These are phyloP conservation scores for Spinus pinus DNA, from an alignment of 2,797 vertebrate genomes.

Conservation along the genomic window DNA sequence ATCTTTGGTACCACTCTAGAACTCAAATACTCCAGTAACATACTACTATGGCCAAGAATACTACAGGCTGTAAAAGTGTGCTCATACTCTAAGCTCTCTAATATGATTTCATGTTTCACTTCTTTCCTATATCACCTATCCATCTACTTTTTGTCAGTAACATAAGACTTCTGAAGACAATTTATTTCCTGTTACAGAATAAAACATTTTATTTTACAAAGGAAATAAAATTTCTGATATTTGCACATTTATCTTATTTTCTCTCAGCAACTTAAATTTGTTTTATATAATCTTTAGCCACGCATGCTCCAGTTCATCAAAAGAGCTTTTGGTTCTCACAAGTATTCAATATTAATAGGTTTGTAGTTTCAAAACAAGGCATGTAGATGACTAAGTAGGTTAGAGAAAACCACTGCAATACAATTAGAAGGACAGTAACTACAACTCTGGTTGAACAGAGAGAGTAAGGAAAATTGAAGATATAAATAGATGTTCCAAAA, in stretches of 20 bases:
- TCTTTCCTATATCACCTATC: background rate
- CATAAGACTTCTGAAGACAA: background rate
- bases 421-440: background rate
- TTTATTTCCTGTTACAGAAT: background rate
- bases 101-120: background rate
- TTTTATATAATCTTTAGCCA: background rate
- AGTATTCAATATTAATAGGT: background rate
- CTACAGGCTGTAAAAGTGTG: background rate
- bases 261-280: background rate
- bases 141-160: background rate
- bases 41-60: background rate
- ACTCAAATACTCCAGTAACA: background rate
- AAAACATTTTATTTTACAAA: background rate
- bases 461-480: background rate
- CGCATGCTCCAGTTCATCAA: background rate
- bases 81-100: background rate
- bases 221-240: background rate
- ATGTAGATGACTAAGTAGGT: rapidly evolving
- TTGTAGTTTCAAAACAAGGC: background rate
- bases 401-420: background rate
- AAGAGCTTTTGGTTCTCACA: background rate
- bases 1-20: background rate
- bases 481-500: background rate
- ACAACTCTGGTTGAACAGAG: background rate
- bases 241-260: background rate